These are phyloP conservation scores for Erebia aethiops DNA, from an alignment of 2,888 invertebrate genomes.

Conservation along the genomic window DNA sequence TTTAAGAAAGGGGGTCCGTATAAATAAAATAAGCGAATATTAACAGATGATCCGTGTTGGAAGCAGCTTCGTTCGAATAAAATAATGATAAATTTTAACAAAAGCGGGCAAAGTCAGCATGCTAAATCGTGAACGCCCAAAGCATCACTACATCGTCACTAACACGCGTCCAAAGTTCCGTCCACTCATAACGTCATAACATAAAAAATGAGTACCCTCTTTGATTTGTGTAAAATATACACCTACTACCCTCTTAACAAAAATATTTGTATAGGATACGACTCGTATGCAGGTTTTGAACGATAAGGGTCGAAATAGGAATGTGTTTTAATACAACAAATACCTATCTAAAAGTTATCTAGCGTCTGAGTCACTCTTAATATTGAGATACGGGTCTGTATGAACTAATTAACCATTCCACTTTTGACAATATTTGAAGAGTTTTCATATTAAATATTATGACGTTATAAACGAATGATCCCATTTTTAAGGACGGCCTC, in stretches of 20 bases:
- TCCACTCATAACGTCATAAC: conserved; percentile 14
- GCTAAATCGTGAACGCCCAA: conserved; percentile 20
- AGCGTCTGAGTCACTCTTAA: too few relatives aligned
- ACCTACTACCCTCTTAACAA: neutral
- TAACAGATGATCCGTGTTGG: conserved; percentile 16
- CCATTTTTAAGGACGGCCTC: conserved; percentile 20
- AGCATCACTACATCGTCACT: conserved; percentile 24
- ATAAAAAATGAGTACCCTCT: neutral
- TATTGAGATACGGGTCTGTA: too few relatives aligned
- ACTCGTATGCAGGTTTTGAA: too few relatives aligned
- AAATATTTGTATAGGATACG: too few relatives aligned
- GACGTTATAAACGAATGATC: neutral
- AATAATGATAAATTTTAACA: neutral
- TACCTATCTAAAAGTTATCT: too few relatives aligned
- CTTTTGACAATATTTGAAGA: neutral
- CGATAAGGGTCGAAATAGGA: too few relatives aligned
- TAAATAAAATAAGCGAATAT: neutral
- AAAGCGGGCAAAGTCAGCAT: conserved; percentile 8
- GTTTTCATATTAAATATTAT: conserved; percentile 4
- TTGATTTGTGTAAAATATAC: neutral
- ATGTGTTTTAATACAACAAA: too few relatives aligned
- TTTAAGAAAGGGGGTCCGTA: neutral
- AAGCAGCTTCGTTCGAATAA: conserved; percentile 3
- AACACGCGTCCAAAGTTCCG: conserved; percentile 12
- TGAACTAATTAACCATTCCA: too few relatives aligned